Evolutionary conservation across 1,140 invertebrate species (phyloP).

Genomic region (Mamestra configurata): DNA sequence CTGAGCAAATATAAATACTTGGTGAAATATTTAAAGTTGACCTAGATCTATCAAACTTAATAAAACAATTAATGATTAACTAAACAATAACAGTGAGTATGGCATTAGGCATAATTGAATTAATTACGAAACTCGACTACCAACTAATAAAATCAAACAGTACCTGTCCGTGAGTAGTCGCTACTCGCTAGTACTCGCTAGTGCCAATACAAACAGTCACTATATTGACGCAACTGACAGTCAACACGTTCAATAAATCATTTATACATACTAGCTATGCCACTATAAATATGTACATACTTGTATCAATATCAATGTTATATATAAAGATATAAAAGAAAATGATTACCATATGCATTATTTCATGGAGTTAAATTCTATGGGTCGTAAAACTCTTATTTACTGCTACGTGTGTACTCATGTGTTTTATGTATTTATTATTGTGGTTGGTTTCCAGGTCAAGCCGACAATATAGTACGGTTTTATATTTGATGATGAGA

Average conservation of each 20-base stretch:
- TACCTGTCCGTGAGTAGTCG: slow-evolving; percentile 1
- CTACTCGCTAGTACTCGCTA: too few relatives aligned
- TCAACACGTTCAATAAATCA: slow-evolving; percentile 51
- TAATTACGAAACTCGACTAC: background rate
- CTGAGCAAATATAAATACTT: too few relatives aligned
- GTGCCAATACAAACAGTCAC: slow-evolving; percentile 46
- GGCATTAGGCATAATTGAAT: background rate
- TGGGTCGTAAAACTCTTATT: slow-evolving; percentile 3
- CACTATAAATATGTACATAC: slow-evolving; percentile 15
- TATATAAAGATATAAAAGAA: background rate
- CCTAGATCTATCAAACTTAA: background rate
- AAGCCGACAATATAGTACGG: background rate
- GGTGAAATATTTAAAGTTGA: background rate
- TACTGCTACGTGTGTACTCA: slow-evolving; percentile 1
- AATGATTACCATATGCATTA: background rate
- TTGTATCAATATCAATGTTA: background rate
- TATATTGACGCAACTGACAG: slow-evolving; percentile 45
- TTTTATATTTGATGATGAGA: background rate
- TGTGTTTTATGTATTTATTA: slow-evolving; percentile 6
- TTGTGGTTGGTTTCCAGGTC: background rate
- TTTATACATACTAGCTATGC: slow-evolving; percentile 19
- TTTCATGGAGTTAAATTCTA: slow-evolving; percentile 7
- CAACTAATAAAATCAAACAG: slow-evolving; percentile 27
- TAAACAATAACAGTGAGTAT: slow-evolving; percentile 2
- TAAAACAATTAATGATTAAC: slow-evolving; percentile 8